phyloP scores from a whole-genome alignment of 2,888 invertebrate genomes.

The Cephalotes varians region DNA sequence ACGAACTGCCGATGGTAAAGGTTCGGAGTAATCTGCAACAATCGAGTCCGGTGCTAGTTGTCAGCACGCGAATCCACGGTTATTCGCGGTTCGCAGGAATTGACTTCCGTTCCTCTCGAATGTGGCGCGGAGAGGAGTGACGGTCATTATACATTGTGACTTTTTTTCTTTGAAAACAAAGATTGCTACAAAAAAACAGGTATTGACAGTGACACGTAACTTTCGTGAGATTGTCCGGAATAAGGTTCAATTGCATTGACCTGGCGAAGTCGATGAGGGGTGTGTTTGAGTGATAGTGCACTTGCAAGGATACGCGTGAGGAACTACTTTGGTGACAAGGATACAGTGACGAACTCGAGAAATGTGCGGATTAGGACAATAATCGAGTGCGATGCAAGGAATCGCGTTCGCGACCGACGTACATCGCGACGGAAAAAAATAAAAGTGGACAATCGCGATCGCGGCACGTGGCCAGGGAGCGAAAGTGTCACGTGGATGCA shows the following conservation, averaged over 20 bases:
- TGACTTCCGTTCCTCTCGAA: neutral
- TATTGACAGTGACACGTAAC: neutral
- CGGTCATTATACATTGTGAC: neutral
- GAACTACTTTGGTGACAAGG: constrained; percentile 5
- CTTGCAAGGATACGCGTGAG: neutral
- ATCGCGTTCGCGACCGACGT: neutral
- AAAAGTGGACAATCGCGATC: constrained; percentile 24
- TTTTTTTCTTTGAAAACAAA: neutral
- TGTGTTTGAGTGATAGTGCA: constrained; percentile 29
- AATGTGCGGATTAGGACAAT: neutral
- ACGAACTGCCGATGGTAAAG: constrained; percentile 78
- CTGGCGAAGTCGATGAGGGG: neutral
- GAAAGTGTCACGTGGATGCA: constrained; percentile 44
- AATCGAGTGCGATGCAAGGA: neutral
- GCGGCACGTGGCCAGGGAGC: constrained; percentile 32
- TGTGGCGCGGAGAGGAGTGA: neutral
- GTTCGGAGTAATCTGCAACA: constrained; percentile 60
- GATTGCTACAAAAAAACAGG: too few species aligned
- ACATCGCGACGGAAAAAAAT: neutral
- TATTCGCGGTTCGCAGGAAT: neutral
- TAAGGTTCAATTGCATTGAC: neutral
- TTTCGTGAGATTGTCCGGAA: neutral
- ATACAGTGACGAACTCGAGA: constrained; percentile 11
- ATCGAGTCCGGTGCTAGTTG: neutral
- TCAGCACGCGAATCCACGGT: neutral